Base-by-base conservation (phyloP, 2,888 invertebrate species). In the Drosophila merina region DNA sequence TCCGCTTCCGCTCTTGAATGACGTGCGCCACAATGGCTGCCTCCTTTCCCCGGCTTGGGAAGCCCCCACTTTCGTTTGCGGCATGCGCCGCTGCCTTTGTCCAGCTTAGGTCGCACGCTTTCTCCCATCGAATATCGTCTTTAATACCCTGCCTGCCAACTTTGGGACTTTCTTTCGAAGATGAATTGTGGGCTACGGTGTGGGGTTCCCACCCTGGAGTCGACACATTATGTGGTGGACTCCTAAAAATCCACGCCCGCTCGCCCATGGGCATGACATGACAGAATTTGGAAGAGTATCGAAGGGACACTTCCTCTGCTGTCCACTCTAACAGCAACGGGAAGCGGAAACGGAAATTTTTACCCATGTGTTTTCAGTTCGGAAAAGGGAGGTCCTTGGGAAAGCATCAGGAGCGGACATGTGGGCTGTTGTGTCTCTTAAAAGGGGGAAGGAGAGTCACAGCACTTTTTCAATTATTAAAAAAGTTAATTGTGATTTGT, bases 1-100 rank as follows among this genome's bases (percentile, higher is more conserved):
- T 83, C 86, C 86, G 86, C 75, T 86, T 86, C 84, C 86, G 81
- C 64, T 86, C 81, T 86, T 78, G 76, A 83, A 86, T 84, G 82
- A 80, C 86, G 82, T 79, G 80, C 77, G 83, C 83, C 81, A 86
- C 82, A 86, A 86, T 75, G 78, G 58, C 66, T 48, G 56, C 44
- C 38, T 50, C 33, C 25, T 4, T 7, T 6, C 28, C 42, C 4
- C 8, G 30, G 2, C 36, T 49, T 50, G 36, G 36, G 33, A 50
- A 42, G 44, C 36, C 30, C 63, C 57, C 50, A 63, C 57, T 58
- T 57, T 70, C 75, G 76, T 68, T 75, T 72, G 62, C 73, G 75
- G 76, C 82, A 72, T 79, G 79, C 80, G 71, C 75, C 70, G 47
- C 51, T 70, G 81, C 79, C 76, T 77, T 82, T 82, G 82, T 83